Conservation (phyloP, 2,888 invertebrate species). For the Stramonita haemastoma region DNA sequence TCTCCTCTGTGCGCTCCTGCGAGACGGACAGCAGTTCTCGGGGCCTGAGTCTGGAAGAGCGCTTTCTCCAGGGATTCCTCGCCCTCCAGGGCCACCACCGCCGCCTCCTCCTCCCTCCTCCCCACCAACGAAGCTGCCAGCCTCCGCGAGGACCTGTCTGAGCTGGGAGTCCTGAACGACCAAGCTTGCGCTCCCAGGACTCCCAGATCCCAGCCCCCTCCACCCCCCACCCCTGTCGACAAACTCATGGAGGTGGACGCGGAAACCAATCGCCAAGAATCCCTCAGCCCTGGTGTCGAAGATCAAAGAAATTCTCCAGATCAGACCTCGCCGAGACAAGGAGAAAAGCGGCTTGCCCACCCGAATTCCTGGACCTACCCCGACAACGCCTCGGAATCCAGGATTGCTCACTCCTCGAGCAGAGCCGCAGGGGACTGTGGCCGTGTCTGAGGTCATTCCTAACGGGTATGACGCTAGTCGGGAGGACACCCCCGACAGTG, state of each 20-base stretch:
- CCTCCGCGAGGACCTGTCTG: constrained; percentile 11
- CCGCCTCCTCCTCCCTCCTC: constrained; percentile 40
- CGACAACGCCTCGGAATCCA: not conserved
- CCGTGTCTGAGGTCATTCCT: not conserved
- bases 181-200: constrained; percentile 32
- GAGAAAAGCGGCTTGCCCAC: constrained; percentile 37
- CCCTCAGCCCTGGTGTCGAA: constrained; percentile 60
- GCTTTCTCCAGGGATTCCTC: constrained; percentile 13
- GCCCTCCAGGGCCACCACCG: constrained; percentile 30
- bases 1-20: constrained; percentile 25
- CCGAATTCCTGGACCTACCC: constrained; percentile 28
- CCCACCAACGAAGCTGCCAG: constrained; percentile 29
- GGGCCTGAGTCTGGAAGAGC: constrained; percentile 11
- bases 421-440: not conserved
- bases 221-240: not conserved
- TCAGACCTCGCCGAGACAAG: constrained; percentile 63
- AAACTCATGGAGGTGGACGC: constrained; percentile 39
- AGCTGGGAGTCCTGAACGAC: not conserved
- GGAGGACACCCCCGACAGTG: constrained; percentile 44
- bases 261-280: constrained; percentile 40
- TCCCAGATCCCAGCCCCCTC: constrained; percentile 25
- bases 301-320: constrained; percentile 67
- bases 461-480: constrained; percentile 26
- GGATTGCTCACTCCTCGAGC: not conserved
- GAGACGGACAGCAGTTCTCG: constrained; percentile 29